Evolutionary conservation across 2,113 vertebrate genomes (phyloP).

Genomic region (Corythornis cristatus): DNA sequence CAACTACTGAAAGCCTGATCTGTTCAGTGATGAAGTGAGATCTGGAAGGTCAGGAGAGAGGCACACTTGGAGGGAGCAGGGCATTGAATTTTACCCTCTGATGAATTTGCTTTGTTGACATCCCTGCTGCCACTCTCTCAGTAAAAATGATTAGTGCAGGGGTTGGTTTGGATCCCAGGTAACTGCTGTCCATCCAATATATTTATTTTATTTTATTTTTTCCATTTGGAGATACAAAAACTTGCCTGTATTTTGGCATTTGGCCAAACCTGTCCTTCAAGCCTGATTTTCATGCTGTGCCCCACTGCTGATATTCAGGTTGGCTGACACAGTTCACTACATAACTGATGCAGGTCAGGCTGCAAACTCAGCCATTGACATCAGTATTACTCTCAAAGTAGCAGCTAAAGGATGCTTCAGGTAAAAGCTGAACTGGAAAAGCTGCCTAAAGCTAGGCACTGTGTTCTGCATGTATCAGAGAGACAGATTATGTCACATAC

Average conservation of each 20-base stretch:
- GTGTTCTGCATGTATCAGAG: no score
- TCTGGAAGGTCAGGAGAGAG: neutral
- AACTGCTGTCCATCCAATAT: accelerated
- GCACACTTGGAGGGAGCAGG: neutral
- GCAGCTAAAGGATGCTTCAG: no score
- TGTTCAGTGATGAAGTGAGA: neutral
- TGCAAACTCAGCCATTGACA: neutral
- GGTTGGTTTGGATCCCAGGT: neutral
- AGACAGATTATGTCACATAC: no score
- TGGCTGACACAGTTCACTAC: neutral
- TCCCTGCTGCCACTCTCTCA: neutral
- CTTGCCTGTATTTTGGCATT: neutral
- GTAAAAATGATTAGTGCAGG: neutral
- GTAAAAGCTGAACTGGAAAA: no score
- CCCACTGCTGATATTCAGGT: neutral
- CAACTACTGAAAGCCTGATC: neutral
- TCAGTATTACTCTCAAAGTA: no score
- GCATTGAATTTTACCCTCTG: neutral
- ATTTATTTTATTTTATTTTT: neutral
- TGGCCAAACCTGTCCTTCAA: neutral
- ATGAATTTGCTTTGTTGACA: neutral
- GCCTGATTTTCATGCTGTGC: neutral
- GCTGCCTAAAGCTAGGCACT: no score
- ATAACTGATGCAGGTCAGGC: neutral
- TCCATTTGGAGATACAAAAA: neutral